Base-by-base conservation (phyloP, 1,140 invertebrate species). In the Lethrus apterus region DNA sequence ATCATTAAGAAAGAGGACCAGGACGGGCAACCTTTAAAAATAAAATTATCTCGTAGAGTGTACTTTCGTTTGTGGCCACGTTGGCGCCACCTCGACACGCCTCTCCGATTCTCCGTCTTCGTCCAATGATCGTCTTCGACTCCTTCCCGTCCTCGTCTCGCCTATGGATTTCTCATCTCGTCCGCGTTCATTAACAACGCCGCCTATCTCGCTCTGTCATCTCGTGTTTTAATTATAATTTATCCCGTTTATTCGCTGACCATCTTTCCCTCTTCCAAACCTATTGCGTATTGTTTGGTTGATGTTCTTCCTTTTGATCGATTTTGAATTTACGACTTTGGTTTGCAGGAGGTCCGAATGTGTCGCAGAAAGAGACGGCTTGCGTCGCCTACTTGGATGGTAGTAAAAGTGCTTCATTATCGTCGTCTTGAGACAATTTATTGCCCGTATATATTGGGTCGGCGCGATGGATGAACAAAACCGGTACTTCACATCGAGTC, bases 31-130 rank as follows among this genome's bases (percentile, higher is more conserved):
- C 36, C 46, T 48, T 48, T 48, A 35, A 21, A 35, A 48, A 48
- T 48, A 48, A 48, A 48, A 48, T 48, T 48, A 48, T 48, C 34
- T 29, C 46, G 21, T 24, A 26, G 34, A 41, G 34, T 29, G 46
- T 48, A 41, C 38, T 42, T 41, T 15, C 29, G 30, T 42, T 30
- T 42, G 21, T 19, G 48, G 42, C 48, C 41, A 50, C 36, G 21
- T 49, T 50, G 51, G 51, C 51, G 51, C 51, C 51, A 53, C 43
- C 29, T 38, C 40, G 36, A 41, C 51, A 53, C 51, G 51, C 51
- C 51, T 41, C 46, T 40, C 34, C 30, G 31, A 18, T 40, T 43
- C 46, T 48, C 46, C 29, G 5, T 48, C 46, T 19, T 20, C 9
- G 35, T 1, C 35, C n/a, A 9, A 30, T 29, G 15, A 4, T 1